A percentile compares a stretch with the other conserved stretches of the same genome.
Evolutionary conservation across 2,113 vertebrate species (phyloP).

Genomic region (Calidris pugnax): DNA sequence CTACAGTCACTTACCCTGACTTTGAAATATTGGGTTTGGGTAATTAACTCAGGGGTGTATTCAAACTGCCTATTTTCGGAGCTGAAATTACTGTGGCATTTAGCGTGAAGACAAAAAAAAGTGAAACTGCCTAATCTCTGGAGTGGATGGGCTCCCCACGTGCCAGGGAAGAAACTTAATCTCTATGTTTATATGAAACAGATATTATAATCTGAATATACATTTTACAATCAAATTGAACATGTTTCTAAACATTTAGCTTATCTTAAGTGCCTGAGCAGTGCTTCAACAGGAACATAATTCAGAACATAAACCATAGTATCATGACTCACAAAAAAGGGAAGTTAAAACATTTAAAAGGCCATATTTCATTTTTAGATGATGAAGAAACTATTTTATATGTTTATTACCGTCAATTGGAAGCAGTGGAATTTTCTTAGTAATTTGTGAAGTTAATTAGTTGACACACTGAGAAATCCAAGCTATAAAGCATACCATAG

Average conservation of each 20-base stretch:
- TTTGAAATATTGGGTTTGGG: not conserved
- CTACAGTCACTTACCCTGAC: not conserved
- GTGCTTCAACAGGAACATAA: not conserved
- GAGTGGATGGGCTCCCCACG: not conserved
- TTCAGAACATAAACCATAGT: conserved; percentile 11
- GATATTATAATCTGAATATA: not conserved
- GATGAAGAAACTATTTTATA: not conserved
- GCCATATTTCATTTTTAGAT: conserved; percentile 38
- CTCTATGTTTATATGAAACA: not conserved
- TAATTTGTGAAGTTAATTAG: conserved; percentile 62
- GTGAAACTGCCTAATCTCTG: not conserved
- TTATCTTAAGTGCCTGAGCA: not conserved
- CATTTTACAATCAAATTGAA: not conserved
- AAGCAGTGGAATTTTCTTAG: conserved; percentile 39
- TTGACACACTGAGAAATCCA: conserved; percentile 13
- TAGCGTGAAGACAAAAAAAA: not conserved
- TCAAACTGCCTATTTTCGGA: not conserved
- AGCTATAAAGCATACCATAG: not conserved
- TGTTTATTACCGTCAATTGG: conserved; percentile 9
- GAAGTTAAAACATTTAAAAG: conserved; percentile 40
- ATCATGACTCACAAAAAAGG: conserved; percentile 23
- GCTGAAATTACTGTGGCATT: not conserved
- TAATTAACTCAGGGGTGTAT: not conserved
- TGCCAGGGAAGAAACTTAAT: not conserved
- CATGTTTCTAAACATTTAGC: not conserved